A percentile compares a stretch with the other conserved stretches of the same genome.
Conservation (phyloP, 2,888 invertebrate genomes). For the Xylota segnis region DNA sequence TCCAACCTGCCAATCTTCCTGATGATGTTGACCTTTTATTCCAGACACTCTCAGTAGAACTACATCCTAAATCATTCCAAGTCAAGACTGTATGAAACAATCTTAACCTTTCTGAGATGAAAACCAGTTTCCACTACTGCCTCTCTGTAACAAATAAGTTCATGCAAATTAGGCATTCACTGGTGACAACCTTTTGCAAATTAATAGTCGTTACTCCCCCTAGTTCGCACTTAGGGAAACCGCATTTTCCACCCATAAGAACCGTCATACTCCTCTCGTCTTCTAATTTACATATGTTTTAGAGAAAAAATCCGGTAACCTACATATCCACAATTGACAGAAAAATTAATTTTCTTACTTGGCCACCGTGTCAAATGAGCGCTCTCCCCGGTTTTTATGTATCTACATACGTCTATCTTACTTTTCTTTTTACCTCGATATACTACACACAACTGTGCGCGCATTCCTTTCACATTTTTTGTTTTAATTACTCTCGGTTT, state of each 20-base stretch:
- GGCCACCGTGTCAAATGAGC: slow-evolving; percentile 50
- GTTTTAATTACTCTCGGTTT: slow-evolving; percentile 44
- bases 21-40: no score
- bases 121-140: no score
- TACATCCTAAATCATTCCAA: no score
- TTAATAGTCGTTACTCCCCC: background rate
- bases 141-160: no score
- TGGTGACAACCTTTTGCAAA: no score
- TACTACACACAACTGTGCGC: slow-evolving; percentile 1
- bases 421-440: background rate
- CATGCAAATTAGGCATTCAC: no score
- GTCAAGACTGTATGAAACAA: no score
- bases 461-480: slow-evolving; percentile 20
- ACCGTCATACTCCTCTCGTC: background rate
- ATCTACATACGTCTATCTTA: no score
- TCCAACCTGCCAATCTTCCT: no score
- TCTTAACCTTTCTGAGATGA: no score
- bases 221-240: no score
- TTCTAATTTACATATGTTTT: slow-evolving; percentile 33
- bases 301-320: slow-evolving; percentile 51
- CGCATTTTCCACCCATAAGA: background rate
- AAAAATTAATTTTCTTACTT: slow-evolving; percentile 50
- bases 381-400: slow-evolving; percentile 20
- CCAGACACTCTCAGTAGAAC: no score
- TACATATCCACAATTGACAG: slow-evolving; percentile 58